Evolutionary conservation across 2,113 vertebrate species (phyloP).

Genomic region (Phoenicopterus ruber): DNA sequence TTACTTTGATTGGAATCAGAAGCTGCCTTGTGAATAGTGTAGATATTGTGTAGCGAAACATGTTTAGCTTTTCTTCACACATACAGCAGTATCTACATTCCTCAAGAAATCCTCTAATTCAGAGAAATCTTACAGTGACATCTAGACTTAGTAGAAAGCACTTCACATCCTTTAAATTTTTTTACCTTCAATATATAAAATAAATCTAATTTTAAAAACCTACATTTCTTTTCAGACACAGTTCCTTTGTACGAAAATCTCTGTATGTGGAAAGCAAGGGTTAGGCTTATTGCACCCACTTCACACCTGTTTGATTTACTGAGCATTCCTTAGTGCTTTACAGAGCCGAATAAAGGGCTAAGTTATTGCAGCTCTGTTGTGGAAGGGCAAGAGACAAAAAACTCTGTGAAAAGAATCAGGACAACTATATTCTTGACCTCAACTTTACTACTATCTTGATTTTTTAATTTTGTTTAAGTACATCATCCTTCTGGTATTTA

Average conservation of each 20-base stretch:
- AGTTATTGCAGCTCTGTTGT: background rate
- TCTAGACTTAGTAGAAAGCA: slow-evolving; percentile 6
- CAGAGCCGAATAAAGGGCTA: background rate
- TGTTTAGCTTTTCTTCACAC: slow-evolving; percentile 24
- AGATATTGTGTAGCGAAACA: background rate
- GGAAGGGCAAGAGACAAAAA: background rate
- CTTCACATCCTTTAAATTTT: background rate
- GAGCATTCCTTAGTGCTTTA: slow-evolving; percentile 7
- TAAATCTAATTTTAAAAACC: slow-evolving; percentile 39
- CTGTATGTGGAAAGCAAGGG: background rate
- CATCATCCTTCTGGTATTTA: background rate
- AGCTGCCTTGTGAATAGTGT: background rate
- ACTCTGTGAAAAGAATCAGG: background rate
- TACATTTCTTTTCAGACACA: background rate
- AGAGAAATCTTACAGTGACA: slow-evolving; percentile 24
- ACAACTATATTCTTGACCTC: background rate
- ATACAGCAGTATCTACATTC: background rate
- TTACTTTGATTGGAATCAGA: slow-evolving; percentile 37
- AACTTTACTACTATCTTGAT: background rate
- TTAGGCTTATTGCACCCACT: background rate
- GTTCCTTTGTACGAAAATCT: background rate
- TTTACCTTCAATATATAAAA: background rate
- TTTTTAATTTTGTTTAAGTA: background rate
- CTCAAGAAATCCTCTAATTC: slow-evolving; percentile 48
- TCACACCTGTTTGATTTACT: slow-evolving; percentile 16